A percentile compares a stretch with the other conserved stretches of the same genome.
Conservation (phyloP, 2,888 invertebrate species). For the Tyria jacobaeae region DNA sequence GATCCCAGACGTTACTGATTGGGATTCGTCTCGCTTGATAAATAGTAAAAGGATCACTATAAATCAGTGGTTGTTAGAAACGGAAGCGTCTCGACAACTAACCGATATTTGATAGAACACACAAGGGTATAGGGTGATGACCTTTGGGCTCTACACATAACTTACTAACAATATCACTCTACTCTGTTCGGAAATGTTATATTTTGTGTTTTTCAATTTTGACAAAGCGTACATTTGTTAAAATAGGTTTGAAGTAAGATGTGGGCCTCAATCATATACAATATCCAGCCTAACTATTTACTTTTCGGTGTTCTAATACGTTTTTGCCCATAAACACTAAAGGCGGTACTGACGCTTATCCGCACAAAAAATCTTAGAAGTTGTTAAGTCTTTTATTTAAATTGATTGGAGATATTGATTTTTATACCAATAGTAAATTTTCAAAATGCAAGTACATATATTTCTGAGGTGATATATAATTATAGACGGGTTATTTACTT, state of each 20-base stretch:
- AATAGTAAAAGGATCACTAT: conserved; percentile 63
- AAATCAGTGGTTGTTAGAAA: conserved; percentile 66
- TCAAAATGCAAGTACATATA: too few species aligned
- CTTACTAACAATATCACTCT: neutral
- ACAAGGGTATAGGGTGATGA: conserved; percentile 40
- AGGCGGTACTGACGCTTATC: neutral
- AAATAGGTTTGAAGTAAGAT: too few species aligned
- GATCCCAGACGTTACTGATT: conserved; percentile 62
- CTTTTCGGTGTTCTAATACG: neutral
- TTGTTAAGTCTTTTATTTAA: too few species aligned
- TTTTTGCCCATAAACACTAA: neutral
- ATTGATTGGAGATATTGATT: too few species aligned
- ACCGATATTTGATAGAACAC: conserved; percentile 48
- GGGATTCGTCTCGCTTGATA: conserved; percentile 68
- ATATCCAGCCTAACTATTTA: neutral
- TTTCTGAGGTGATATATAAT: too few species aligned
- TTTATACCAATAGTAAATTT: too few species aligned
- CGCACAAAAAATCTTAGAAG: neutral
- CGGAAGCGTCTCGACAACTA: conserved; percentile 57
- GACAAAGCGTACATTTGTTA: neutral
- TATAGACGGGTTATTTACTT: too few species aligned
- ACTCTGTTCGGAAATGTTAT: neutral
- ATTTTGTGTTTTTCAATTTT: neutral
- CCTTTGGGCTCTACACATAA: conserved; percentile 29
- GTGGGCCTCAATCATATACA: neutral